Percentiles rank a stretch among this genome's conserved stretches.
Evolutionary conservation across 2,113 vertebrate genomes (phyloP).

Genomic region (Trichechus manatus): DNA sequence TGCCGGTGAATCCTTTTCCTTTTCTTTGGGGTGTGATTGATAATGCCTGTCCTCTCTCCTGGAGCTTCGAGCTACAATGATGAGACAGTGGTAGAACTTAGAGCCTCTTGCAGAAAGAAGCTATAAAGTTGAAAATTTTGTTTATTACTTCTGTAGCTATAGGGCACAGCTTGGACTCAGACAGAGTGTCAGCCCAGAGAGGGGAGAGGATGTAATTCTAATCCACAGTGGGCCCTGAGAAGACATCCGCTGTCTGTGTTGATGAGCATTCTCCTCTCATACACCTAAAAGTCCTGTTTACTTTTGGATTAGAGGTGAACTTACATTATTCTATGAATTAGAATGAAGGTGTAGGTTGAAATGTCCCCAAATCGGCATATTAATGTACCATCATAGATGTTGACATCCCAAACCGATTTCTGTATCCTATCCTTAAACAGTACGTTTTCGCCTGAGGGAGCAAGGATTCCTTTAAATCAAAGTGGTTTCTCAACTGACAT

Average conservation of each 20-base stretch:
- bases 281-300: neutral
- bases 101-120: slow-evolving; percentile 20
- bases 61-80: neutral
- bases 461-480: neutral
- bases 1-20: neutral
- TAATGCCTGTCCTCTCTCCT: neutral
- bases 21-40: neutral
- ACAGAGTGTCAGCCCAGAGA: neutral
- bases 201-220: neutral
- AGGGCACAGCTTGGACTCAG: neutral
- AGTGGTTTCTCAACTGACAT: neutral
- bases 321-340: neutral
- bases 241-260: neutral
- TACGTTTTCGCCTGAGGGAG: neutral
- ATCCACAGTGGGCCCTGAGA: neutral
- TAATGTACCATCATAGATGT: neutral
- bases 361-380: neutral
- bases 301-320: neutral
- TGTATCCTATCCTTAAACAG: neutral
- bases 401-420: neutral
- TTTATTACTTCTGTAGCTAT: neutral
- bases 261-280: neutral
- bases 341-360: neutral
- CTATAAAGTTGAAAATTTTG: neutral
- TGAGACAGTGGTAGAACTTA: neutral